Evolutionary conservation across 2,888 invertebrate species (phyloP), one percentile per base, ranked within the genome.

Genomic region (Eupithecia abbreviata): DNA sequence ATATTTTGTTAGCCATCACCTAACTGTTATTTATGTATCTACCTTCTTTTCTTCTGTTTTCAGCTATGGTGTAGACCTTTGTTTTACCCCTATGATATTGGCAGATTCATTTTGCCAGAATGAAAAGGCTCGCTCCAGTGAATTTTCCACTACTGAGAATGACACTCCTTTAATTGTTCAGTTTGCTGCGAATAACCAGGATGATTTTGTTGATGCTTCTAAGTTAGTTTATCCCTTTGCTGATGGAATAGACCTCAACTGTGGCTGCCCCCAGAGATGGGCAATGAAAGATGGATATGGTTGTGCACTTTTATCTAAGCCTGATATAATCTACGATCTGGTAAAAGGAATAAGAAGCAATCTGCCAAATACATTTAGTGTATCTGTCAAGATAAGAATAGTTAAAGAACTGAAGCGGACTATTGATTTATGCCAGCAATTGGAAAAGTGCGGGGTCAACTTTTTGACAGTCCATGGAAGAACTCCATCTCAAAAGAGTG

Each of bases 231-330:
- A 97, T 82, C 97, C 97, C 15, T 98, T 97, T 93, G 96, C 97
- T 74, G 97, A 98, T 95, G 99, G 99, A 7, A 97, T 99, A 3
- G 99, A 99, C 93, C 93, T 99, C 55, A 99, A 99, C 90, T 99
- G 99, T 95, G 99, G 99, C 0, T 99, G 99, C 85, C 99, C 99
- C 0, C 99, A 99, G 91, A 95, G 97, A 82, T 99, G 99, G 99
- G 99, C 99, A 0, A 97, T 98, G 91, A 96, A 97, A 82, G 98
- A 98, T 88, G 98, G 98, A 4, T 97, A 98, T 88, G 99, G 99
- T 0, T 98, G 98, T 86, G 96, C 97, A 77, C 91, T 99, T 81
- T 91, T 99, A 41, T 96, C 96, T 12, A 96, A 97, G 82, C 99
- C 99, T 7, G 97, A 99, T 86, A 85, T 97, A 12, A 96, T 99